Base-by-base conservation (phyloP, 2,797 vertebrate genomes). In the Botia almorhae region DNA sequence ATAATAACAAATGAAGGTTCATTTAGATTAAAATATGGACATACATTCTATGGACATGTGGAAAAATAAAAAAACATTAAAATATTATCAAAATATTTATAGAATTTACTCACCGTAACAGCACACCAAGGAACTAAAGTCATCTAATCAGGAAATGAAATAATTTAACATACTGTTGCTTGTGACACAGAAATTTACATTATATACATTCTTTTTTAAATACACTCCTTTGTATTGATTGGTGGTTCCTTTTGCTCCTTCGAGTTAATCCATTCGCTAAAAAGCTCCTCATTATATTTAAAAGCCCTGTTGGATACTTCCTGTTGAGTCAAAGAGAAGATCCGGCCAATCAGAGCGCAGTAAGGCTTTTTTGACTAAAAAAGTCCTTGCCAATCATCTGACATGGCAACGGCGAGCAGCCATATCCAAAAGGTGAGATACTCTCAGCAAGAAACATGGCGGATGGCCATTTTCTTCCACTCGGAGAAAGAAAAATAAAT, bases 171-270 rank as follows among this genome's bases (percentile, higher is more conserved):
- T 88, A 91, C 87, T 33, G 69, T 82, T 69, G 55, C 82, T 88
- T 81, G 86, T 90, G 84, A 91, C 85, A 76, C 77, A 89, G 46
- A 88, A 85, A 91, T 93, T 90, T 93, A 93, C 92, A 94, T 84
- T 93, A 93, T 93, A 81, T 93, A 93, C 92, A 93, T 91, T 90
- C 82, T 83, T 63, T 63, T 82, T 88, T 87, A 84, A 89, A 88
- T 89, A 85, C 91, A 87, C 80, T 86, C 85, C 78, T 88, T 84
- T 71, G 74, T 75, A 86, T 76, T 84, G 82, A 90, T 87, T 78
- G 80, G 76, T 81, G 75, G 83, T 73, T 86, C 83, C 21, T 39
- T 46, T 83, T n/a, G 2, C 69, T 69, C 55, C 39, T 33, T 55
- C 70, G 68, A 82, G 81, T 86, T 87, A 78, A 51, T 78, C 82